A percentile compares a stretch with the other conserved stretches of the same genome.
Conservation (phyloP, 2,888 invertebrate species). For the Zaprionus lineosus region DNA sequence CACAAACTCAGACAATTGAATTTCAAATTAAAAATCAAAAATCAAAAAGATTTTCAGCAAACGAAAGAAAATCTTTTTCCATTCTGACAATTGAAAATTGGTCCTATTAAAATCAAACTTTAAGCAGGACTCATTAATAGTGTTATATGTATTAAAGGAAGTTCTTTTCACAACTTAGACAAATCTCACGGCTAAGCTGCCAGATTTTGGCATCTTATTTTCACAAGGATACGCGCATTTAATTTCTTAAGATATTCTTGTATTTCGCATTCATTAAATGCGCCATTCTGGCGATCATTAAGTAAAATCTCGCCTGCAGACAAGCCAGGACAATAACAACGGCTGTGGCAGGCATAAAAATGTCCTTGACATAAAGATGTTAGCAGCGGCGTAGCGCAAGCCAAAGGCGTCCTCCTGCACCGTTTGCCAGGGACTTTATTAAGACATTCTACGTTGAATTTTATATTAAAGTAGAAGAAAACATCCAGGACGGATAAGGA, state of each 20-base stretch:
- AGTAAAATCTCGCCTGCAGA: conserved; percentile 35
- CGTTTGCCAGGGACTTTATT: conserved; percentile 66
- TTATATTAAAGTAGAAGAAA: conserved; percentile 69
- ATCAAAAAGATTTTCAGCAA: too few relatives aligned
- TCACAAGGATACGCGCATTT: conserved; percentile 4
- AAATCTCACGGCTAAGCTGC: not conserved
- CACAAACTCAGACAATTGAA: too few relatives aligned
- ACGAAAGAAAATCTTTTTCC: too few relatives aligned
- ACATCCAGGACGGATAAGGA: too few relatives aligned
- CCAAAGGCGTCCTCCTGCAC: not conserved
- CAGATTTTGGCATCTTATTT: too few relatives aligned
- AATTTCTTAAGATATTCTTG: conserved; percentile 27
- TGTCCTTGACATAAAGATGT: conserved; percentile 78
- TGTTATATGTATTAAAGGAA: too few relatives aligned
- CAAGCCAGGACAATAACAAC: conserved; percentile 34
- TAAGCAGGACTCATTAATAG: too few relatives aligned
- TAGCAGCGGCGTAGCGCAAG: conserved; percentile 28
- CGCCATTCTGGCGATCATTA: conserved; percentile 46
- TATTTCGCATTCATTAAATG: conserved; percentile 51
- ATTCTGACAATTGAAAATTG: too few relatives aligned
- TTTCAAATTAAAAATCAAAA: too few relatives aligned
- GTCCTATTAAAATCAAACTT: too few relatives aligned
- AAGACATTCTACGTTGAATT: conserved; percentile 76
- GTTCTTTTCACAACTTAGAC: too few relatives aligned
- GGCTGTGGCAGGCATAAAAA: conserved; percentile 68